Percentiles rank a stretch among this genome's conserved stretches.
Conservation (phyloP, 2,888 invertebrate species). For the Stomorhina lunata region DNA sequence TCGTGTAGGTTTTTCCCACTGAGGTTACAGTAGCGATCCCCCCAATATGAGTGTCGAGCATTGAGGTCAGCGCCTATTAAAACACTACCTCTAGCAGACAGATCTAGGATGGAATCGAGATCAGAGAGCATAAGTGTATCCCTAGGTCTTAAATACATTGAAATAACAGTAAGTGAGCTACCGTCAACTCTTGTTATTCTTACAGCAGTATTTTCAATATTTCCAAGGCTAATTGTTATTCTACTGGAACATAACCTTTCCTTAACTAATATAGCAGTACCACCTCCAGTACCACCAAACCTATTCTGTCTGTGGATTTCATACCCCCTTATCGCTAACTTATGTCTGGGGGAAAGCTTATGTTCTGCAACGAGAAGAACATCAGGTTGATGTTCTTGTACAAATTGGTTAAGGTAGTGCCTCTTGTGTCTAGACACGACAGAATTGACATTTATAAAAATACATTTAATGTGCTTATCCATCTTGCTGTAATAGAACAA, state of each 20-base stretch:
- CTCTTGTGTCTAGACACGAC: too few species aligned
- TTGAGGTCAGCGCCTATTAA: too few species aligned
- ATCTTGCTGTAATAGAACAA: background rate
- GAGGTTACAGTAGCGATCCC: too few species aligned
- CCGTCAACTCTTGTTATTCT: background rate
- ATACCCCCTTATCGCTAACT: background rate
- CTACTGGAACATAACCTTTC: background rate
- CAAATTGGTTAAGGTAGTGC: too few species aligned
- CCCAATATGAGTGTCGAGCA: too few species aligned
- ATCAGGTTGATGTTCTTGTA: too few species aligned
- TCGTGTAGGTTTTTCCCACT: too few species aligned
- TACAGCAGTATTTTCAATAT: background rate
- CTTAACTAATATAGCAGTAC: background rate
- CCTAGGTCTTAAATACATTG: background rate
- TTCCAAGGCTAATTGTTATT: background rate
- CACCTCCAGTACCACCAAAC: background rate
- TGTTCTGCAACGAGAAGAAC: too few species aligned
- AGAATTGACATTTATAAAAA: conserved; percentile 15
- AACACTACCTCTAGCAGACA: background rate
- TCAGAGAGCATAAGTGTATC: background rate
- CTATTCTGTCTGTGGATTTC: background rate
- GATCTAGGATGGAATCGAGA: background rate
- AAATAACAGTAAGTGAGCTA: background rate
- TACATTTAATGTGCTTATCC: background rate
- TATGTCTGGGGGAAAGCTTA: background rate